These are phyloP conservation scores for Cinclus cinclus DNA, from an alignment of 2,113 vertebrate species.

Conservation along the genomic window DNA sequence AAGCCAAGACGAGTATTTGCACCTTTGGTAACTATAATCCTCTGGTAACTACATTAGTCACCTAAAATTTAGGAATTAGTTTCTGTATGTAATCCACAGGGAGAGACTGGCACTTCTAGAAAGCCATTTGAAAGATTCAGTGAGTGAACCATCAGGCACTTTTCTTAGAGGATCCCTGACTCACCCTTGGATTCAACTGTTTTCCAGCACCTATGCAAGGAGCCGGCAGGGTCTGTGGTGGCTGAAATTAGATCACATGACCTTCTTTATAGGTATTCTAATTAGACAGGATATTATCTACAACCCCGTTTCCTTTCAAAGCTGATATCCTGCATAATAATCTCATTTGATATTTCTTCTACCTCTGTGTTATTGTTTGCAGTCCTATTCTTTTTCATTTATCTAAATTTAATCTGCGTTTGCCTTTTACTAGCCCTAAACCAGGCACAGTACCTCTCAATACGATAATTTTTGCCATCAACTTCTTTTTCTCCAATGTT, in stretches of 20 bases:
- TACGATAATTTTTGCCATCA: background rate
- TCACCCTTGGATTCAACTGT: background rate
- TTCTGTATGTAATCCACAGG: background rate
- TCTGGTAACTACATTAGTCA: background rate
- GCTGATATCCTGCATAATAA: constrained; percentile 56
- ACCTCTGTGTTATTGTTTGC: constrained; percentile 27
- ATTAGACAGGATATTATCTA: constrained; percentile 65
- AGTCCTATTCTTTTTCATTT: constrained; percentile 11
- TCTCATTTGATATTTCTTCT: constrained; percentile 48
- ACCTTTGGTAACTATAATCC: background rate
- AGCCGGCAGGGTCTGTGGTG: background rate
- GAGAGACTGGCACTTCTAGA: background rate
- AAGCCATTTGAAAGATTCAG: background rate
- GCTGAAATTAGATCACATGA: background rate
- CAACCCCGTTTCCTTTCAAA: constrained; percentile 12
- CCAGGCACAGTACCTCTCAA: background rate
- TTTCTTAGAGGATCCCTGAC: background rate
- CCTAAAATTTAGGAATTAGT: background rate
- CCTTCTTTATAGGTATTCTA: constrained; percentile 11
- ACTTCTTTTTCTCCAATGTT: constrained; percentile 32
- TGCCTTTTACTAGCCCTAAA: constrained; percentile 42
- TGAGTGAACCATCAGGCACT: background rate
- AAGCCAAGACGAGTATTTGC: background rate
- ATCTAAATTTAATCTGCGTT: constrained; percentile 64
- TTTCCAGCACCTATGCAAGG: background rate